phyloP scores from a whole-genome alignment of 2,888 invertebrate genomes.

The Trichopria drosophilae region DNA sequence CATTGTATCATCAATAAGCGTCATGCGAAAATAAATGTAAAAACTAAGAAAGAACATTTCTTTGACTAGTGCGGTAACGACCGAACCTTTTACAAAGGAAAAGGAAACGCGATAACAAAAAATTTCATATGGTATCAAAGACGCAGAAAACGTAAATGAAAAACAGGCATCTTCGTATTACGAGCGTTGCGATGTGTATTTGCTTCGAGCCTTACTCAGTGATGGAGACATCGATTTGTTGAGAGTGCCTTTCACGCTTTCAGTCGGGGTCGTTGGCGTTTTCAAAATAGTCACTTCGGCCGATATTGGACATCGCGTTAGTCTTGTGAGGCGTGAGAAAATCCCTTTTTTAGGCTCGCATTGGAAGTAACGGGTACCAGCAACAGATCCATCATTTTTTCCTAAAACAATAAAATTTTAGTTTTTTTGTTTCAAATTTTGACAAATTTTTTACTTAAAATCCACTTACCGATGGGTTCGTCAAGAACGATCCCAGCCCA shows the following conservation, averaged over 20 bases:
- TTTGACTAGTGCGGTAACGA: no score
- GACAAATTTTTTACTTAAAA: not conserved
- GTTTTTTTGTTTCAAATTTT: not conserved
- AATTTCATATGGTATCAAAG: not conserved
- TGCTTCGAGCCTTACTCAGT: conserved; percentile 52
- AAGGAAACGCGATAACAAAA: not conserved
- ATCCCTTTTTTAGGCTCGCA: conserved; percentile 92
- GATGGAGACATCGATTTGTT: conserved; percentile 56
- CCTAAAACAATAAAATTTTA: conserved; percentile 64
- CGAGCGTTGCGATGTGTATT: conserved; percentile 34
- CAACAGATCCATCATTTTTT: conserved; percentile 95
- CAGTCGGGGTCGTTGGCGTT: conserved; percentile 50
- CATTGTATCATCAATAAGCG: no score
- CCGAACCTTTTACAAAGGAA: no score
- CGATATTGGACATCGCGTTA: conserved; percentile 73
- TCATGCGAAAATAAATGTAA: no score
- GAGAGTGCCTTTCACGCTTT: conserved; percentile 58
- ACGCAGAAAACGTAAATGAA: not conserved
- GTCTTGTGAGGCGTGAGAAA: conserved; percentile 85
- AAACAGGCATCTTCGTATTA: conserved; percentile 20
- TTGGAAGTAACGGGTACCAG: conserved; percentile 89
- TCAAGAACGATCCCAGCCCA: conserved; percentile 98
- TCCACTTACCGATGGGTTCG: conserved; percentile 80
- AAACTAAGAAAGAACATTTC: no score
- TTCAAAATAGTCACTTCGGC: conserved; percentile 59